Percentiles rank a stretch among this genome's conserved stretches.
Conservation (phyloP, 2,797 vertebrate genomes). For the Podarcis lilfordi region DNA sequence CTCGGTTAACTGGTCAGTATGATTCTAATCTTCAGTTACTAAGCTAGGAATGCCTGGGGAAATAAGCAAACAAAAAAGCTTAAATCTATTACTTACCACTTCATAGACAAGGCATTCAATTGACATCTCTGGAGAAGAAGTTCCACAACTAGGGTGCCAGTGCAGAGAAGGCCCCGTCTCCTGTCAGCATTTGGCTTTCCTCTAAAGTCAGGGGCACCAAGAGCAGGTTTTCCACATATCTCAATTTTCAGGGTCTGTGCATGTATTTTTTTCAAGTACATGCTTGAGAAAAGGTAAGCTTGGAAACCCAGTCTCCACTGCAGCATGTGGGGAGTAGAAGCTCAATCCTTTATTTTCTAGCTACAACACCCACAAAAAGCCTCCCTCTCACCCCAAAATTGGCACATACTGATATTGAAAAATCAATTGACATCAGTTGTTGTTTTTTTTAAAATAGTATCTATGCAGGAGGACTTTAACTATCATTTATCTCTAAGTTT, state of each 20-base stretch:
- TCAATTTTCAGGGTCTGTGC: neutral
- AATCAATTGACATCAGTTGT: too few species aligned
- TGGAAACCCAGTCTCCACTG: too few species aligned
- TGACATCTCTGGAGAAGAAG: neutral
- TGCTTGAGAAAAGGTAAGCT: too few species aligned
- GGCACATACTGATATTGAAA: too few species aligned
- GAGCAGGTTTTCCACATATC: neutral
- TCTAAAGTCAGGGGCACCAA: neutral
- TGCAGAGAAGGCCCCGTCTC: neutral
- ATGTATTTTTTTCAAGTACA: too few species aligned
- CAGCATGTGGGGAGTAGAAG: too few species aligned
- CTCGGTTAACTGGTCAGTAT: neutral
- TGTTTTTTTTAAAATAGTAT: too few species aligned
- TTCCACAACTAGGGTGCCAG: neutral
- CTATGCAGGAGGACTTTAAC: too few species aligned
- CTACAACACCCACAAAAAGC: too few species aligned
- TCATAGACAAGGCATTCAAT: neutral
- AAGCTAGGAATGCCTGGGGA: neutral
- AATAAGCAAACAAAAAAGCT: neutral
- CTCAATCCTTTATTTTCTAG: too few species aligned
- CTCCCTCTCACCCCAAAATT: too few species aligned
- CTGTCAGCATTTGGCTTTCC: neutral
- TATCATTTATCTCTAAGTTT: too few species aligned
- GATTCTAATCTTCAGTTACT: neutral
- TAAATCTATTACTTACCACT: neutral